phyloP scores from a whole-genome alignment of 2,113 vertebrate species.

The Psilopogon haemacephalus region DNA sequence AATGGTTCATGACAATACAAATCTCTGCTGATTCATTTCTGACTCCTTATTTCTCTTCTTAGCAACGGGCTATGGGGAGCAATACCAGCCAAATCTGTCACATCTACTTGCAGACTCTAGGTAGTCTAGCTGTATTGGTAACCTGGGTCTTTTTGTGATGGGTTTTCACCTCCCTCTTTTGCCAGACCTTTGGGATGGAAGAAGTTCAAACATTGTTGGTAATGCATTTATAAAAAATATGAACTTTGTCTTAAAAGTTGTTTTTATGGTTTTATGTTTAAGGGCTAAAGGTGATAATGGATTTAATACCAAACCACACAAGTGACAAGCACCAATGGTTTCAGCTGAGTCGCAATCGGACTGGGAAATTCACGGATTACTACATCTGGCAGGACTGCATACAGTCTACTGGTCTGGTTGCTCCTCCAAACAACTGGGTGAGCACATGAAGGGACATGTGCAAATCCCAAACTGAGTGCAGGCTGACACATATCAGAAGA shows the following conservation, averaged over 20 bases:
- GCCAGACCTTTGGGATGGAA: not conserved
- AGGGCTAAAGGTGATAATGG: slow-evolving; percentile 94
- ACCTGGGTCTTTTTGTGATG: not conserved
- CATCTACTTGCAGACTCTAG: not conserved
- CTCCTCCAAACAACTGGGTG: slow-evolving; percentile 95
- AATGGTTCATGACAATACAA: not conserved
- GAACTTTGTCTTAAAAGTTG: not conserved
- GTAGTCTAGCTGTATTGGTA: too few relatives aligned
- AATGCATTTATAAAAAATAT: not conserved
- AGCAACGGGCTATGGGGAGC: not conserved
- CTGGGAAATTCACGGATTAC: slow-evolving; percentile 87
- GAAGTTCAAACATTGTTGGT: not conserved
- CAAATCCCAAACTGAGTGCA: not conserved
- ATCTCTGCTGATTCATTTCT: not conserved
- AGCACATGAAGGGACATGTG: not conserved
- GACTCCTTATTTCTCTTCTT: not conserved
- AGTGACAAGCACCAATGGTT: slow-evolving; percentile 95
- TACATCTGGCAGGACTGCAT: slow-evolving; percentile 91
- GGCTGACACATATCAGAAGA: not conserved
- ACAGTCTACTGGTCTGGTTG: not conserved
- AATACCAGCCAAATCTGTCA: not conserved
- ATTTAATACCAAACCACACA: slow-evolving; percentile 97
- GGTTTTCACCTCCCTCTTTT: not conserved
- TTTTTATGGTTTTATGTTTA: not conserved
- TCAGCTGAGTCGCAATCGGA: slow-evolving; percentile 83